phyloP scores from a whole-genome alignment of 2,797 vertebrate genomes.

The Argya squamiceps region DNA sequence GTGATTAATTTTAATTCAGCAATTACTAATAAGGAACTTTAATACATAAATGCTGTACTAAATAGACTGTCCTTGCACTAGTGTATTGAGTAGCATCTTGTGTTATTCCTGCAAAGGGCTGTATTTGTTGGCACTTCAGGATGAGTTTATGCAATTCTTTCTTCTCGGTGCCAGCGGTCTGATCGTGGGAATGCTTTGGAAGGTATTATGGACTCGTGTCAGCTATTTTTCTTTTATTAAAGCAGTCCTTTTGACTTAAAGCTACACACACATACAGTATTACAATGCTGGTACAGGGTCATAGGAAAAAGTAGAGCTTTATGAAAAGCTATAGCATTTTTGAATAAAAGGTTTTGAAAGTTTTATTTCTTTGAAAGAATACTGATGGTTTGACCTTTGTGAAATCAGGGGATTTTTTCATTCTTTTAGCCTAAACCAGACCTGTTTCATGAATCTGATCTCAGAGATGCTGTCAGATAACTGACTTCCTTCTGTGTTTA shows the following conservation, averaged over 20 bases:
- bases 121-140: background rate
- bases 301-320: background rate
- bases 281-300: background rate
- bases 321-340: background rate
- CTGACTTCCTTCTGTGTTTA: background rate
- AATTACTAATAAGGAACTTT: background rate
- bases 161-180: background rate
- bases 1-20: background rate
- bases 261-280: background rate
- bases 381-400: background rate
- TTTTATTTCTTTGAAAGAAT: background rate
- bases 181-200: background rate
- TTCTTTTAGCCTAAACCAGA: background rate
- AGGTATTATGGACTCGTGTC: background rate
- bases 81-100: background rate
- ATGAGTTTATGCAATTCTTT: background rate
- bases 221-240: background rate
- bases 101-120: background rate
- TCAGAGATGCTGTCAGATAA: background rate
- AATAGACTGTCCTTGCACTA: background rate
- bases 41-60: background rate
- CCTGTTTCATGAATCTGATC: background rate
- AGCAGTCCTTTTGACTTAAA: background rate
- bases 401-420: background rate
- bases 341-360: background rate